Percentiles rank a stretch among this genome's conserved stretches.
phyloP scores from a whole-genome alignment of 2,888 invertebrate genomes.

The Papilio gigon region DNA sequence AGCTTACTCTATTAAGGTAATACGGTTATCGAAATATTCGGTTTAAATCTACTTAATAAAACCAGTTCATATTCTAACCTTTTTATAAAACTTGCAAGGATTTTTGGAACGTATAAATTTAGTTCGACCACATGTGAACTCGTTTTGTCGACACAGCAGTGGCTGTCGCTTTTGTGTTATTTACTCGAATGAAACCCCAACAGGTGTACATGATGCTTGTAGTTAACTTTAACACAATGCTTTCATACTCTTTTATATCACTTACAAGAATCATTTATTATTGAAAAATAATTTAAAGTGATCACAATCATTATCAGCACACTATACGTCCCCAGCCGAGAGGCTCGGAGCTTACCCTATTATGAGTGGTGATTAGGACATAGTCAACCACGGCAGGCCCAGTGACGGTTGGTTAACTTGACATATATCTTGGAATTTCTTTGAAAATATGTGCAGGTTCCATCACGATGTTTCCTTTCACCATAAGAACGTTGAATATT shows the following conservation, averaged over 20 bases:
- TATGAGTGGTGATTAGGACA: too few species aligned
- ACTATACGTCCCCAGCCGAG: too few species aligned
- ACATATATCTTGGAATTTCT: too few species aligned
- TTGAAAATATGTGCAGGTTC: too few species aligned
- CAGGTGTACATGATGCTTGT: constrained; percentile 35
- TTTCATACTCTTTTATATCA: not conserved
- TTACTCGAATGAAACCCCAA: constrained; percentile 31
- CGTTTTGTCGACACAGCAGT: constrained; percentile 30
- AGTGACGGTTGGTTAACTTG: too few species aligned
- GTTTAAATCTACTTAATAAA: constrained; percentile 3
- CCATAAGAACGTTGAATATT: too few species aligned
- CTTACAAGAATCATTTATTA: not conserved
- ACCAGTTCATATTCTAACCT: constrained; percentile 20
- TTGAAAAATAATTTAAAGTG: too few species aligned
- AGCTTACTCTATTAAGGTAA: not conserved
- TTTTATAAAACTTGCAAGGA: constrained; percentile 14
- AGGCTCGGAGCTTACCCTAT: too few species aligned
- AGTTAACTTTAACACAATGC: constrained; percentile 21
- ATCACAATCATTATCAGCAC: too few species aligned
- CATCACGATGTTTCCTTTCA: too few species aligned
- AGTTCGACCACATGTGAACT: constrained; percentile 24
- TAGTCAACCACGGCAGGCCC: too few species aligned
- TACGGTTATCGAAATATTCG: constrained; percentile 11
- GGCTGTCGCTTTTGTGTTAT: constrained; percentile 36
- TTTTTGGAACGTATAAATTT: constrained; percentile 32